A percentile compares a stretch with the other conserved stretches of the same genome.
phyloP scores from a whole-genome alignment of 2,113 vertebrate species.

The Platysternon megacephalum region DNA sequence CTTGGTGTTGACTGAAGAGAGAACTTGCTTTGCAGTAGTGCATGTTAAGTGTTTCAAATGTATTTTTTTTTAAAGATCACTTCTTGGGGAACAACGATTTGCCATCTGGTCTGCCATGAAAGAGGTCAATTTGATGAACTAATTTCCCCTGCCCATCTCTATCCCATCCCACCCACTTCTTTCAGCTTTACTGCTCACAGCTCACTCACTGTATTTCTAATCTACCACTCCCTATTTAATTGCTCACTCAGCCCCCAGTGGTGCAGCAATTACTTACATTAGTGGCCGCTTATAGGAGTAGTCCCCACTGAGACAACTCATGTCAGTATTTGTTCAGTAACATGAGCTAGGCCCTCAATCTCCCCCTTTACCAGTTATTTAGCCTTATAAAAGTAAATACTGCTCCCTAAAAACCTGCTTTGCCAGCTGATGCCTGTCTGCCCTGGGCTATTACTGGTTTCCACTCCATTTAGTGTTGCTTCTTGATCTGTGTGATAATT shows the following conservation, averaged over 20 bases:
- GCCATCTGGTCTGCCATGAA: accelerated
- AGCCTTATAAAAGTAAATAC: neutral
- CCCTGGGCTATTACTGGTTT: neutral
- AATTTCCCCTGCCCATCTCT: neutral
- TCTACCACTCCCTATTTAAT: no score
- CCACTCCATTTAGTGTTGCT: accelerated
- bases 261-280: neutral
- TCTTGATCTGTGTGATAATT: neutral
- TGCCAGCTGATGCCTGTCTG: neutral
- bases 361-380: neutral
- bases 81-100: neutral
- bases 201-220: neutral
- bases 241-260: accelerated
- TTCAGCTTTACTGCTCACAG: accelerated
- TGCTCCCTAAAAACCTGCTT: neutral
- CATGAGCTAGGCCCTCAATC: neutral
- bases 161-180: accelerated
- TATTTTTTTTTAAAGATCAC: neutral
- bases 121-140: accelerated
- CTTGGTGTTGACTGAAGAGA: neutral
- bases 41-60: neutral
- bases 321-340: neutral
- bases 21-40: neutral
- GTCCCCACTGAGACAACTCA: neutral
- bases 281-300: neutral